phyloP scores from a whole-genome alignment of 2,888 invertebrate genomes.

The Chloroclystis v-ata region DNA sequence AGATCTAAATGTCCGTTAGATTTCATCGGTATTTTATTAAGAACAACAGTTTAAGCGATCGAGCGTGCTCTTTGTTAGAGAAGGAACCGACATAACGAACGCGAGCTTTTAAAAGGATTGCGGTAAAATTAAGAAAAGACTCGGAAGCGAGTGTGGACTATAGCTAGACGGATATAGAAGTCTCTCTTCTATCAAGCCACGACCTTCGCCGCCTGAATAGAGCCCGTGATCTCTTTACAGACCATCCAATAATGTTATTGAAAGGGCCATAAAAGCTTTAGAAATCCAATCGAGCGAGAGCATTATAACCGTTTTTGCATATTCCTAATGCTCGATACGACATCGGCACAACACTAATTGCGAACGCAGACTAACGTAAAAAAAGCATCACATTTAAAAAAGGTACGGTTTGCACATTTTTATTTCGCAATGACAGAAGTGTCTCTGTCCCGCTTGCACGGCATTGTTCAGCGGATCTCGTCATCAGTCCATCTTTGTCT shows the following conservation, averaged over 20 bases:
- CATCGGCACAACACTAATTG: slow-evolving; percentile 76
- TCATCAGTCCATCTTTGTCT: slow-evolving; percentile 78
- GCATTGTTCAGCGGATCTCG: slow-evolving; percentile 66
- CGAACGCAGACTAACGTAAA: slow-evolving; percentile 76
- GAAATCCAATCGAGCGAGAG: slow-evolving; percentile 32
- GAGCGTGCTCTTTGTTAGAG: slow-evolving; percentile 54
- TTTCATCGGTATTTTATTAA: slow-evolving; percentile 16
- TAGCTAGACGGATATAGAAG: slow-evolving; percentile 21
- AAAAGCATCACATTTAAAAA: slow-evolving; percentile 76
- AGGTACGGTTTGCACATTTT: slow-evolving; percentile 75
- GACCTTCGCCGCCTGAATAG: slow-evolving; percentile 57
- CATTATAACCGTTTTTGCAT: slow-evolving; percentile 49
- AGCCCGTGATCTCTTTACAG: slow-evolving; percentile 47
- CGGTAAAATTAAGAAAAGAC: slow-evolving; percentile 48
- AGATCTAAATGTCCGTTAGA: slow-evolving; percentile 2
- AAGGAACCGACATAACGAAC: slow-evolving; percentile 55
- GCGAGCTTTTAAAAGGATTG: slow-evolving; percentile 60
- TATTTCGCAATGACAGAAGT: slow-evolving; percentile 73
- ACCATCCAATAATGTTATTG: slow-evolving; percentile 41
- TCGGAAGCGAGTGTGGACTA: slow-evolving; percentile 35
- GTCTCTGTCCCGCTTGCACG: slow-evolving; percentile 65
- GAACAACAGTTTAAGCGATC: slow-evolving; percentile 51
- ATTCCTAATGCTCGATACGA: slow-evolving; percentile 60
- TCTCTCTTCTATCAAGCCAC: slow-evolving; percentile 40
- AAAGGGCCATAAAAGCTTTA: slow-evolving; percentile 54